phyloP scores from a whole-genome alignment of 2,888 invertebrate genomes.

The Meghimatium bilineatum region DNA sequence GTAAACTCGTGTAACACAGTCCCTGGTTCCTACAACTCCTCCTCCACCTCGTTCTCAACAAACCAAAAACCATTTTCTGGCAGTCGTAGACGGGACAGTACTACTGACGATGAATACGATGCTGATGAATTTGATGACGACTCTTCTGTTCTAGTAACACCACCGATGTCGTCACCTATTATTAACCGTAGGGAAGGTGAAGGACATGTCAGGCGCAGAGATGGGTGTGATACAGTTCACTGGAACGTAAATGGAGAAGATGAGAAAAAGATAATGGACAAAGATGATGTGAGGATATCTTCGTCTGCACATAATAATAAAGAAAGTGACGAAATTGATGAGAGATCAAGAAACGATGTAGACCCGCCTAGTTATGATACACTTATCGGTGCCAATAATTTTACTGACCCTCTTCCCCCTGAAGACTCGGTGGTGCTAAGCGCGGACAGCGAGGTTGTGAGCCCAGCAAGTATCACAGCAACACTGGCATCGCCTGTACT shows the following conservation, averaged over 20 bases:
- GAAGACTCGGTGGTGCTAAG: constrained; percentile 29
- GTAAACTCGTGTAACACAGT: constrained; percentile 38
- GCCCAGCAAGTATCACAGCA: constrained; percentile 43
- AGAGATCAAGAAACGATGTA: neutral
- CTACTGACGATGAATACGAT: constrained; percentile 46
- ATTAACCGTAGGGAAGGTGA: constrained; percentile 43
- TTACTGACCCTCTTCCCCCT: constrained; percentile 15
- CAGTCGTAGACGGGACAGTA: constrained; percentile 37
- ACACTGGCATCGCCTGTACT: constrained; percentile 62
- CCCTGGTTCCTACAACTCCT: constrained; percentile 1
- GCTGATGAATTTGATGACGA: constrained; percentile 52
- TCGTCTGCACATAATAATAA: neutral
- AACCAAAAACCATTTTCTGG: constrained; percentile 3
- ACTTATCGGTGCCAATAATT: constrained; percentile 24
- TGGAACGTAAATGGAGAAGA: neutral
- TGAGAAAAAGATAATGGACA: neutral
- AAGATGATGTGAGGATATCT: neutral
- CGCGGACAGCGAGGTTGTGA: constrained; percentile 38
- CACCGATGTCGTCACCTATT: constrained; percentile 53
- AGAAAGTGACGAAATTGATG: neutral
- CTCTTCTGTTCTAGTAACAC: constrained; percentile 51
- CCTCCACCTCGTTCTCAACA: constrained; percentile 10
- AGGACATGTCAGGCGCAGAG: constrained; percentile 13
- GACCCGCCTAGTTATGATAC: constrained; percentile 40
- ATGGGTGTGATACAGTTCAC: neutral